Evolutionary conservation across 2,113 vertebrate species (phyloP).

Genomic region (Pelusios castaneus): DNA sequence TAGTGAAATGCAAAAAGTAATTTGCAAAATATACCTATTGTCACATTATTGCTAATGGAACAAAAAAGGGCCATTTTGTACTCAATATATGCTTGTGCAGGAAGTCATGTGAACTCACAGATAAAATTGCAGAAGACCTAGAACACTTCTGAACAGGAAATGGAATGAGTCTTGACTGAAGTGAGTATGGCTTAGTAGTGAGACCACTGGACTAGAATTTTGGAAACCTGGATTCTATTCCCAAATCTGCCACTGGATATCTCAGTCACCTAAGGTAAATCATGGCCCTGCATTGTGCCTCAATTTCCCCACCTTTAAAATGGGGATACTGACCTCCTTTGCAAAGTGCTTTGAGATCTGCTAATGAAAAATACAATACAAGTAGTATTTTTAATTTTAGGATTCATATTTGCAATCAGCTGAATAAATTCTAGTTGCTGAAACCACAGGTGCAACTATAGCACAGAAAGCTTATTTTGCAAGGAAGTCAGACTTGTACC

Average conservation of each 20-base stretch:
- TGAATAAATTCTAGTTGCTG: neutral
- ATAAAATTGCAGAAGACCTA: neutral
- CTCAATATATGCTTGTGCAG: neutral
- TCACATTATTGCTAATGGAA: neutral
- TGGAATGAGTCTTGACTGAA: neutral
- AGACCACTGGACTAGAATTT: neutral
- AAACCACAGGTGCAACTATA: neutral
- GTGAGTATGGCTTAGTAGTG: neutral
- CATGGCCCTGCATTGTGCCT: neutral
- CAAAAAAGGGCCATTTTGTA: neutral
- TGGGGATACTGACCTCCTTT: neutral
- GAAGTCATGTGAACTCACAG: neutral
- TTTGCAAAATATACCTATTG: neutral
- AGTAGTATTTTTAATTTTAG: neutral
- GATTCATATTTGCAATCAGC: neutral
- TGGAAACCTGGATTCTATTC: neutral
- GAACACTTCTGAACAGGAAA: neutral
- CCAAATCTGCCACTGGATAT: neutral
- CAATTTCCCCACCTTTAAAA: neutral
- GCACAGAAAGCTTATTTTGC: neutral
- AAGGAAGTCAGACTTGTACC: neutral
- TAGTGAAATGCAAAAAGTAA: neutral
- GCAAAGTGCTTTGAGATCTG: neutral
- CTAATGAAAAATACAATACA: neutral
- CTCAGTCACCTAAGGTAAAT: neutral